Evolutionary conservation across 2,797 vertebrate species (phyloP).

Genomic region (Sandelia bainsii): DNA sequence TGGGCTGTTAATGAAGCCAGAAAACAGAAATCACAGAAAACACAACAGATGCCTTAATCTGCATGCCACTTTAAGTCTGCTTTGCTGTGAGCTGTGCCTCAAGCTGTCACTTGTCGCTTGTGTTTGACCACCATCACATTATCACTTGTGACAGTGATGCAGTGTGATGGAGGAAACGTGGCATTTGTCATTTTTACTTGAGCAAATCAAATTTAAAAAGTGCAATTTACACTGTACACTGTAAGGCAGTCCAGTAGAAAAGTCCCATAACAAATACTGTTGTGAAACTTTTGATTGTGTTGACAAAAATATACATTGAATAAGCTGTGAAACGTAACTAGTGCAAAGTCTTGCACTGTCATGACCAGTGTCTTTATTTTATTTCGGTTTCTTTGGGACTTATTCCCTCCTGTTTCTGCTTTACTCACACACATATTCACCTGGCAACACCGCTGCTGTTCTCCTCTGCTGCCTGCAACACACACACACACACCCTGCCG

Average conservation of each 20-base stretch:
- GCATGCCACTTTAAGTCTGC: constrained; percentile 48
- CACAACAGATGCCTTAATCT: constrained; percentile 56
- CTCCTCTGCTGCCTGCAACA: no score
- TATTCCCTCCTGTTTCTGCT: no score
- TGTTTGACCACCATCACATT: constrained; percentile 34
- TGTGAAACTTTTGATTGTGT: not conserved
- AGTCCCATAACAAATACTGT: not conserved
- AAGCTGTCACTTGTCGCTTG: constrained; percentile 59
- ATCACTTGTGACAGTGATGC: constrained; percentile 9
- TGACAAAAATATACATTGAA: not conserved
- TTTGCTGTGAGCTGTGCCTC: constrained; percentile 52
- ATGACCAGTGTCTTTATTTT: no score
- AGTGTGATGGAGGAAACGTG: constrained; percentile 27
- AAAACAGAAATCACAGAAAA: constrained; percentile 21
- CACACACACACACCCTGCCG: no score
- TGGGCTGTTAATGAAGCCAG: not conserved
- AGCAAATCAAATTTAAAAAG: not conserved
- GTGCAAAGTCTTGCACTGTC: no score
- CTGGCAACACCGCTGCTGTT: no score
- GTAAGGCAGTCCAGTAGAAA: not conserved
- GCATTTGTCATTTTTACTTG: constrained; percentile 6
- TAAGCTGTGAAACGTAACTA: not conserved
- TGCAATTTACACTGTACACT: not conserved
- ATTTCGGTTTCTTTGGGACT: no score
- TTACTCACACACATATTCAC: no score